These are phyloP conservation scores for Psammodynastes pulverulentus DNA, from an alignment of 2,113 vertebrate genomes.

Conservation along the genomic window DNA sequence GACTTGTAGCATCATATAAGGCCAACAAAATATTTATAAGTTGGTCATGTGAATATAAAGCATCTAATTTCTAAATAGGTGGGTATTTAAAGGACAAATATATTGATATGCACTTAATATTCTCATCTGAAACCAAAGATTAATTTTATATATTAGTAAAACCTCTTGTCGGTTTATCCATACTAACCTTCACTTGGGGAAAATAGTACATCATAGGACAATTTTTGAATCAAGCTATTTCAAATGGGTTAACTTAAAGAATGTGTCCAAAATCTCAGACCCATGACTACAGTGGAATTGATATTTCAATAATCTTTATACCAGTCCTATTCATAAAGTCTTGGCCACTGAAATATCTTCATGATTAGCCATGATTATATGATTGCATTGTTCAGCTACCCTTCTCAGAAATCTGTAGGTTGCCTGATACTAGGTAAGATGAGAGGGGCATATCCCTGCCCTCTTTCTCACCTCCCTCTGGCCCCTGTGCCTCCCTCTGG, in stretches of 20 bases:
- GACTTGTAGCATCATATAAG: background rate
- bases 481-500: background rate
- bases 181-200: background rate
- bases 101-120: background rate
- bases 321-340: background rate
- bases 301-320: background rate
- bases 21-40: background rate
- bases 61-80: background rate
- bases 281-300: background rate
- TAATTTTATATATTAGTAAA: background rate
- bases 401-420: background rate
- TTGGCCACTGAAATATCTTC: background rate
- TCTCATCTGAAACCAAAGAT: background rate
- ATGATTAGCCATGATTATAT: background rate
- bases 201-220: background rate
- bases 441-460: background rate
- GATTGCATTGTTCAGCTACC: background rate
- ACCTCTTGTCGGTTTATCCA: background rate
- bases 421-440: background rate
- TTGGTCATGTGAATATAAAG: background rate
- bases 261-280: background rate
- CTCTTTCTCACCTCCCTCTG: background rate
- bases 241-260: background rate
- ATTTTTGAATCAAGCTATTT: background rate
- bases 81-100: background rate